A percentile compares a stretch with the other conserved stretches of the same genome.
Evolutionary conservation across 2,888 invertebrate species (phyloP).

Genomic region (Dioctria rufipes): DNA sequence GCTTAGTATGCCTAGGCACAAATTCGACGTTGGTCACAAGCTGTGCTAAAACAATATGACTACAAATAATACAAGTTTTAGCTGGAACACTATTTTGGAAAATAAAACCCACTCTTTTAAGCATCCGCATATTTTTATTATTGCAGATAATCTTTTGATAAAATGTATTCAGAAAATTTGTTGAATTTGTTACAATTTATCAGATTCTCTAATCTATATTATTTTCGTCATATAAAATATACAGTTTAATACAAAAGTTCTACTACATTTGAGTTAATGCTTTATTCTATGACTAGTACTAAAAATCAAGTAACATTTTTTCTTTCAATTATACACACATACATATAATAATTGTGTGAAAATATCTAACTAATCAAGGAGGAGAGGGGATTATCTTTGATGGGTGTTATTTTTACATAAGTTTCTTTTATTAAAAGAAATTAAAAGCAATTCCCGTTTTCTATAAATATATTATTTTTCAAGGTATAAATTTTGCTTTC

Average conservation of each 20-base stretch:
- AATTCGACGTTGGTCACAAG: too few species aligned
- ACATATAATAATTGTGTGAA: background rate
- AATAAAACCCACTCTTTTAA: constrained; percentile 21
- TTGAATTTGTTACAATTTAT: constrained; percentile 7
- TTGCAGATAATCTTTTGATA: constrained; percentile 21
- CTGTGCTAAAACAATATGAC: too few species aligned
- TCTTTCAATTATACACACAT: background rate
- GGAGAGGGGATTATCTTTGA: too few species aligned
- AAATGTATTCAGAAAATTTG: background rate
- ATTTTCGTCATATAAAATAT: constrained; percentile 40
- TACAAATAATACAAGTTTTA: too few species aligned
- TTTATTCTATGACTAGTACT: constrained; percentile 39
- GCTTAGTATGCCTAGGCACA: too few species aligned
- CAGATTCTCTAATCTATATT: constrained; percentile 14
- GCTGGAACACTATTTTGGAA: background rate
- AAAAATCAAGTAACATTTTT: constrained; percentile 40
- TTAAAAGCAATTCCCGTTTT: too few species aligned
- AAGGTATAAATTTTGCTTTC: too few species aligned
- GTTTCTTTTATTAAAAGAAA: too few species aligned
- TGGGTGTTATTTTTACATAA: too few species aligned
- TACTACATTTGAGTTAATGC: constrained; percentile 14
- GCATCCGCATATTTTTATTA: constrained; percentile 40
- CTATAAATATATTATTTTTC: too few species aligned
- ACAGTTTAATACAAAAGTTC: constrained; percentile 45
- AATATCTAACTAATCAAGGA: background rate